Base-by-base conservation (phyloP, 2,113 vertebrate genomes). In the Pionites leucogaster region DNA sequence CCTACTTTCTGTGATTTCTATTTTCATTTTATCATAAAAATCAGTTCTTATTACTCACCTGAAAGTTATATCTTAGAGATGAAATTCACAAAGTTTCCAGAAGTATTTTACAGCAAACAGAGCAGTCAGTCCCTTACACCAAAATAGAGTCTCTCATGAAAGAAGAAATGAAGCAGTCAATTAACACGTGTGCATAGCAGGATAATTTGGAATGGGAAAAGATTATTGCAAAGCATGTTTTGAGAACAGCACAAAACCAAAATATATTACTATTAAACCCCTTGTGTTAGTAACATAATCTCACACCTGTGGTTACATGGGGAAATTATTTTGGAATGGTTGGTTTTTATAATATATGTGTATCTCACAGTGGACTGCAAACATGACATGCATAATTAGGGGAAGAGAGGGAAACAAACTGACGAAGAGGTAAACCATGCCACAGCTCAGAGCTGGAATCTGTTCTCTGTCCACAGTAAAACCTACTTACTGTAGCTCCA, bases 81-180 rank as follows among this genome's bases (percentile, higher is more conserved):
- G 39, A 89, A 90, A 93, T 83, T 80, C 52, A 53, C 17, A 71
- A 80, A 31, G 83, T 44, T 71, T 89, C 50, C 29, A 35, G 17
- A 46, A 53, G 62, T 75, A 70, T 85, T 92, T 82, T 31, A 7
- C n/a, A 57, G 39, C 17, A 78, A 95, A 67, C 47, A 74, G 53
- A 88, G 27, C 29, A 95, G 50, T 78, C 63, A 65, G 24, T 84
- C 59, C 68, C 74, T 92, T 82, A 95, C 53, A 33, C 68, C 53
- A 70, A 87, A 92, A 64, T 65, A 63, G 77, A 88, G 4, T 69
- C 69, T 65, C 37, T 77, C 27, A 42, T 65, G 64, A 68, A 83
- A 83, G 35, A 77, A 92, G 35, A 84, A 94, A 76, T 55, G 23
- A 88, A 53, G n/a, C 24, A 93, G 44, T 68, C 81, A 96, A 95